phyloP scores from a whole-genome alignment of 2,797 vertebrate genomes.

The Coracias cyanogaster region DNA sequence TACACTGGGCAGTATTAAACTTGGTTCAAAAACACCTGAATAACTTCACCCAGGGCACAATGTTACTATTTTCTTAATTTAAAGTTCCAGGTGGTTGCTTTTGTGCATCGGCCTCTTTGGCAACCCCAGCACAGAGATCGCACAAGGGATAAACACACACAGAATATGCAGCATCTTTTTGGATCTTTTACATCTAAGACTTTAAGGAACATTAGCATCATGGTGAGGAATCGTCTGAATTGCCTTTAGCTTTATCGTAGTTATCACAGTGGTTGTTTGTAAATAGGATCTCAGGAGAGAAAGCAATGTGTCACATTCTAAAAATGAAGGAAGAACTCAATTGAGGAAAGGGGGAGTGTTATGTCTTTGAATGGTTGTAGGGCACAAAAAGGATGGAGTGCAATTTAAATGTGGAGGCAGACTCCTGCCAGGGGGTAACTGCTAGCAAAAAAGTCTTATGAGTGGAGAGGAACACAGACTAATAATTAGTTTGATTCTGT shows the following conservation, averaged over 20 bases:
- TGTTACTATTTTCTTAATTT: background rate
- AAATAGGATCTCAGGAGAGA: background rate
- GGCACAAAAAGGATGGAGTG: background rate
- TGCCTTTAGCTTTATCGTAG: background rate
- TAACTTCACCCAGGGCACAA: background rate
- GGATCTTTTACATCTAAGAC: background rate
- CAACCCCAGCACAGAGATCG: background rate
- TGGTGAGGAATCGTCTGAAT: background rate
- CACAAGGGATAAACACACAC: background rate
- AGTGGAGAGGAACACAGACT: background rate
- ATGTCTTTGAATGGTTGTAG: background rate
- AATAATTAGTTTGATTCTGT: background rate
- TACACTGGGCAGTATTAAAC: background rate
- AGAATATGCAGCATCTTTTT: background rate
- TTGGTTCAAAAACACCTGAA: background rate
- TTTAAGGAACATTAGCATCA: background rate
- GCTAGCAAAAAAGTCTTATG: background rate
- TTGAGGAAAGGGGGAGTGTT: background rate
- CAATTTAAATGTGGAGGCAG: background rate
- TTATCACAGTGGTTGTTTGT: background rate
- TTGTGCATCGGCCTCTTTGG: accelerated
- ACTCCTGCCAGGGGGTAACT: background rate
- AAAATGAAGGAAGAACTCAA: background rate
- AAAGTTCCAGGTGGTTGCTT: background rate
- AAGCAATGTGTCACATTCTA: background rate